Base-by-base conservation (phyloP, 1,140 invertebrate genomes). In the Bombus cullumanus region DNA sequence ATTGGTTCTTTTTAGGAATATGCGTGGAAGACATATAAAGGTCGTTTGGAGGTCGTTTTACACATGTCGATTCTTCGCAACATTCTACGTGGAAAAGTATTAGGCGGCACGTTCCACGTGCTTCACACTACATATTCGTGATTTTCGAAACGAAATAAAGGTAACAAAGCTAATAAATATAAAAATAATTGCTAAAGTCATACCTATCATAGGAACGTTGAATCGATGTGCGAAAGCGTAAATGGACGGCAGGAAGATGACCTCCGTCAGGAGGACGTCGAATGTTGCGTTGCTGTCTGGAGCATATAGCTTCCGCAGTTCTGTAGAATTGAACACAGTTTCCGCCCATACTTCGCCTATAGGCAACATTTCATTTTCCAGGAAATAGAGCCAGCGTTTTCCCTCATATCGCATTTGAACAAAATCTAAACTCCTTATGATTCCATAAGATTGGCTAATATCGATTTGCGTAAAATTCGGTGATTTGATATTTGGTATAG, bases 391-490 rank as follows among this genome's bases (percentile, higher is more conserved):
- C 89, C 92, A 93, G 0, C 64, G 41, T 0, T 13, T 25, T 3
- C 59, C 0, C 0, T 53, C 1, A 39, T 81, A 88, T 8, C 85
- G 18, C 0, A 37, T 9, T 10, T 64, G 3, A 0, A 90, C 0
- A 13, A 89, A 90, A 34, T 91, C 66, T 0, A 78, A 0, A 0
- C 0, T 0, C 8, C 9, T 12, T 0, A 89, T 0, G 0, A 0
- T 0, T 0, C n/a, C 9, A 6, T 90, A 88, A 13, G 39, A 4
- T 0, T 39, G 1, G 1, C 79, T 62, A 0, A 90, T 2, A 13
- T 91, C 68, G 18, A 94, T 92, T 43, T 93, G 91, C 2, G 77
- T 89, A 18, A 91, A 92, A 69, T 92, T 94, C 25, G 74, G 90
- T 22, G 92, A 72, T 22, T 79, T 86, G 6, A 84, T 75, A 31